Conservation (phyloP, 2,797 vertebrate genomes). For the Emydoidea blandingii region DNA sequence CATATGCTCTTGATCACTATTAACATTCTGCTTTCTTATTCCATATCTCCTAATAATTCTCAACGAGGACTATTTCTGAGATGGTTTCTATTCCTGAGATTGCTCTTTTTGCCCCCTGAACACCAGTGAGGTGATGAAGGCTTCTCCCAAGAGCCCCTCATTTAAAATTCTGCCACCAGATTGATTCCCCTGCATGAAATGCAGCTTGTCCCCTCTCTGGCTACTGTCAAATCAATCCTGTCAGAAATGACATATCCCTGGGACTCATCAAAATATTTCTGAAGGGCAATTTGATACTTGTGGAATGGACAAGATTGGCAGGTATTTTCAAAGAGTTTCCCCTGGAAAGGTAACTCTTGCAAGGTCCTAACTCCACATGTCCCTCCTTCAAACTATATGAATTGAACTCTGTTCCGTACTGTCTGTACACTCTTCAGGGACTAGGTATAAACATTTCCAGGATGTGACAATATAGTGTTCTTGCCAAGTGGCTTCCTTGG, state of each 20-base stretch:
- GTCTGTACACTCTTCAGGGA: background rate
- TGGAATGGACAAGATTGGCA: background rate
- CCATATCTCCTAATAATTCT: background rate
- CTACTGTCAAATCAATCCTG: background rate
- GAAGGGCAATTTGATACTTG: background rate
- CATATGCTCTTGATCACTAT: background rate
- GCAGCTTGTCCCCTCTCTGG: background rate
- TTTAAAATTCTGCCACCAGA: background rate
- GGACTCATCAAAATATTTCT: background rate
- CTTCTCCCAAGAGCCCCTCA: background rate
- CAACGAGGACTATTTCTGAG: background rate
- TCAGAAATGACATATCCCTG: background rate
- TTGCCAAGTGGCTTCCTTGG: background rate
- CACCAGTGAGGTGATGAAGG: background rate
- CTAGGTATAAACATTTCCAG: background rate
- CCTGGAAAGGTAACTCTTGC: background rate
- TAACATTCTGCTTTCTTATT: background rate
- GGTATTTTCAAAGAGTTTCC: background rate
- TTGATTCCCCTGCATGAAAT: fast-evolving
- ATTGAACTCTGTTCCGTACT: background rate
- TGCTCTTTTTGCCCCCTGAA: background rate
- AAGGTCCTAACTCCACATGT: background rate
- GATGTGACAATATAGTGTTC: background rate
- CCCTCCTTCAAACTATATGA: background rate
- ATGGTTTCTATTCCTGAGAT: background rate